A percentile compares a stretch with the other conserved stretches of the same genome.
Conservation (phyloP, 2,113 vertebrate genomes). For the Micronisus gabar region DNA sequence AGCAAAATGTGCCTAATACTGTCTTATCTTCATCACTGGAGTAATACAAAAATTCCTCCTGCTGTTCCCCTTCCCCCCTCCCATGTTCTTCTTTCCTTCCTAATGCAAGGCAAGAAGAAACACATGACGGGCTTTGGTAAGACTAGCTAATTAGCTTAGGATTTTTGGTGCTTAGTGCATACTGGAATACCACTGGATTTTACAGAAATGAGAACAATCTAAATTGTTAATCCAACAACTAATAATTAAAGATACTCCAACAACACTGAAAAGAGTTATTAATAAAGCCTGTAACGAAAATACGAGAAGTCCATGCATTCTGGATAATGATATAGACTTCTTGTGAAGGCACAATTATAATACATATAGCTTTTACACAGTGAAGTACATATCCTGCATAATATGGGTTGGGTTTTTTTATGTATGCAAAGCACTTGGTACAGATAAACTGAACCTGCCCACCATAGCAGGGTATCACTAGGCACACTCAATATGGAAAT, state of each 20-base stretch:
- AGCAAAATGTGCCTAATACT: neutral
- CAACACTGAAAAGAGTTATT: neutral
- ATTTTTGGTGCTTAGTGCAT: neutral
- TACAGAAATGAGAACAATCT: conserved; percentile 7
- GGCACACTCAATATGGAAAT: neutral
- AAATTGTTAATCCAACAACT: neutral
- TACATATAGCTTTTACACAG: neutral
- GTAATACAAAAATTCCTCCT: neutral
- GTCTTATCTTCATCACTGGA: neutral
- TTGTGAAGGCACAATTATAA: neutral
- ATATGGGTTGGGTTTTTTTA: neutral
- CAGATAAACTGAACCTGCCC: neutral
- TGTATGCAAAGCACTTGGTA: neutral
- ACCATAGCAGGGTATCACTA: neutral
- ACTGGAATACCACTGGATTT: neutral
- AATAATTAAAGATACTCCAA: neutral
- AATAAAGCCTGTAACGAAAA: neutral
- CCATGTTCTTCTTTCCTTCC: neutral
- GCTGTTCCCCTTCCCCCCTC: neutral
- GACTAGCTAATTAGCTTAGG: conserved; percentile 21
- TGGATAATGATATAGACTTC: neutral
- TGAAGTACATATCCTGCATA: neutral
- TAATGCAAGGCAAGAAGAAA: conserved; percentile 46
- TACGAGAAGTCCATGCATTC: neutral
- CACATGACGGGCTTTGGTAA: conserved; percentile 39